Base-by-base conservation (phyloP, 2,888 invertebrate genomes). In the Lasioglossum calceatum region DNA sequence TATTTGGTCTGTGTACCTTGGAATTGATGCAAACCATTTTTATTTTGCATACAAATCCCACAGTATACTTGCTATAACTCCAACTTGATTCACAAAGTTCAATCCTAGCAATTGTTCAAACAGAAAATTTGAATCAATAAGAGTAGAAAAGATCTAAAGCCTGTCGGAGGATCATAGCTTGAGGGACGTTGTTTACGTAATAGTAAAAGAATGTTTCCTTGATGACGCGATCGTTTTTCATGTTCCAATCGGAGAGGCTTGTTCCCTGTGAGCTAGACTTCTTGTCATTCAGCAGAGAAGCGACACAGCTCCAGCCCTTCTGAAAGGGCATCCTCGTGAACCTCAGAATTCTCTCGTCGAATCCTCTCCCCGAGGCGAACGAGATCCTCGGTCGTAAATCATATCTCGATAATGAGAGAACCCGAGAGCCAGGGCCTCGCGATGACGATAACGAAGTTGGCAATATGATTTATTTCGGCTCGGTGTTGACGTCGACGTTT, bases 391-490 rank as follows among this genome's bases (percentile, higher is more conserved):
- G 78, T 81, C 79, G 78, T 87, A 86, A 84, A 87, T 87, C 79
- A 86, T 76, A 79, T 81, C 71, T 27, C 58, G 73, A 79, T 86
- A 82, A 87, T 76, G 81, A 87, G 77, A 81, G 72, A 64, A 44
- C 50, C 50, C 44, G 16, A 50, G 14, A 32, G 16, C 19, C 39
- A 42, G 58, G 67, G 70, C 19, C 54, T 42, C 70, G 73, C 61
- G 79, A 81, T 27, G 54, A 79, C 80, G 78, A 81, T 87, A 87
- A 87, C 87, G 76, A 83, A 83, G 58, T 70, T 73, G 42, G 47
- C 81, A 71, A 81, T 77, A 54, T 83, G 81, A 83, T 86, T 87
- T 86, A 87, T 81, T 77, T 81, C 84, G 27, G 70, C 44, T 81
- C 44, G n/a, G 67, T 32, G 70, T 10, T 19, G 42, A 42, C 42